phyloP scores from a whole-genome alignment of 2,797 vertebrate genomes.

The Anguilla anguilla region DNA sequence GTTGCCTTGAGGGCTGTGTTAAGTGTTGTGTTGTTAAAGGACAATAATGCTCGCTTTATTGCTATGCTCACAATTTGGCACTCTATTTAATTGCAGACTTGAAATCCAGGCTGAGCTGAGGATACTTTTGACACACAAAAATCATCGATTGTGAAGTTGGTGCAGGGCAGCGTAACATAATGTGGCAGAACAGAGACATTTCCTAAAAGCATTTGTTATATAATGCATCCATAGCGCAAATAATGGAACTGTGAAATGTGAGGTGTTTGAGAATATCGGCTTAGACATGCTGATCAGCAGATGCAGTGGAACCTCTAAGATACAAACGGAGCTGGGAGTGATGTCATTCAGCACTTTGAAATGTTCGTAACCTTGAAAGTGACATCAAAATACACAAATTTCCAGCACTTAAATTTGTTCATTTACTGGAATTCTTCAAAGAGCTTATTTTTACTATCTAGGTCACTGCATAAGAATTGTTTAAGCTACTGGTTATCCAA shows the following conservation, averaged over 20 bases:
- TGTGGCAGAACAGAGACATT: not conserved
- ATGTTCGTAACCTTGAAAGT: too few relatives aligned
- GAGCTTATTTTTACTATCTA: too few relatives aligned
- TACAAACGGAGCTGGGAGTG: too few relatives aligned
- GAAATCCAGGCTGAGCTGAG: not conserved
- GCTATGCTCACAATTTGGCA: not conserved
- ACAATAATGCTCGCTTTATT: not conserved
- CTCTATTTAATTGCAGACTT: constrained; percentile 3
- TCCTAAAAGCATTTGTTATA: not conserved
- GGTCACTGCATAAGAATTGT: too few relatives aligned
- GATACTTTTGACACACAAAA: not conserved
- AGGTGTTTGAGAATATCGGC: not conserved
- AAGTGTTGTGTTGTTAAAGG: not conserved
- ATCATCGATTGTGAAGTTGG: not conserved
- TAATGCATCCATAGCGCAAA: not conserved
- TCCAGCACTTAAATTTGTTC: too few relatives aligned
- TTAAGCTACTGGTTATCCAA: too few relatives aligned
- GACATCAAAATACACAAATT: too few relatives aligned
- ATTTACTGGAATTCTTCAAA: too few relatives aligned
- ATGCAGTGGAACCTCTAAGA: not conserved
- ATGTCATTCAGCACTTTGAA: too few relatives aligned
- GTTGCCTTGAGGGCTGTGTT: not conserved
- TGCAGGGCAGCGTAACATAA: not conserved
- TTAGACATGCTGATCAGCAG: not conserved
- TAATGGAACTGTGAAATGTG: not conserved